Percentiles rank a stretch among this genome's conserved stretches.
Evolutionary conservation across 2,113 vertebrate genomes (phyloP).

Genomic region (Alligator sinensis): DNA sequence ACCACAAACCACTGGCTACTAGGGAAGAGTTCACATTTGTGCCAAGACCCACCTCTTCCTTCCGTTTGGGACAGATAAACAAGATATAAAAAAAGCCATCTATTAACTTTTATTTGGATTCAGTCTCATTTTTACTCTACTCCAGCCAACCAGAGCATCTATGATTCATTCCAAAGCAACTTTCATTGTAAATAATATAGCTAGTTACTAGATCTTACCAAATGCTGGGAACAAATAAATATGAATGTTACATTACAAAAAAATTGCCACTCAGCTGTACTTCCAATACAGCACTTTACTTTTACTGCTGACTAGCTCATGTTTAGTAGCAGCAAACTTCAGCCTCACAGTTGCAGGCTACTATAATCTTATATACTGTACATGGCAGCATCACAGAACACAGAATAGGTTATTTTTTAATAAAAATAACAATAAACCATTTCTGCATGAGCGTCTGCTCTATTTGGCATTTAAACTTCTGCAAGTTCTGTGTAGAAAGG

Average conservation of each 20-base stretch:
- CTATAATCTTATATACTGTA: not conserved
- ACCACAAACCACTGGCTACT: not conserved
- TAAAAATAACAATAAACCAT: not conserved
- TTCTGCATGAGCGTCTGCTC: too few species aligned
- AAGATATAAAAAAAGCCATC: not conserved
- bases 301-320: conserved; percentile 23
- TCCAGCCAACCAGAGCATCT: not conserved
- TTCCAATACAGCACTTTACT: not conserved
- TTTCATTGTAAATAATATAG: not conserved
- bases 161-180: not conserved
- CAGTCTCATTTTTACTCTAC: not conserved
- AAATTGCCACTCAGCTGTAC: not conserved
- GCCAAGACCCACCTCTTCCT: not conserved
- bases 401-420: not conserved
- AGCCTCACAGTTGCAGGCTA: not conserved
- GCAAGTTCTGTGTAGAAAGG: not conserved
- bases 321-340: conserved; percentile 4
- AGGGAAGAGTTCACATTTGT: not conserved
- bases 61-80: not conserved
- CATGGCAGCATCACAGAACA: not conserved
- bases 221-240: not conserved
- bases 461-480: not conserved
- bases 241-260: not conserved
- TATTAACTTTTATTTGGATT: not conserved
- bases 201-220: not conserved